Conservation (phyloP, 2,888 invertebrate genomes). For the Iphiclides podalirius region DNA sequence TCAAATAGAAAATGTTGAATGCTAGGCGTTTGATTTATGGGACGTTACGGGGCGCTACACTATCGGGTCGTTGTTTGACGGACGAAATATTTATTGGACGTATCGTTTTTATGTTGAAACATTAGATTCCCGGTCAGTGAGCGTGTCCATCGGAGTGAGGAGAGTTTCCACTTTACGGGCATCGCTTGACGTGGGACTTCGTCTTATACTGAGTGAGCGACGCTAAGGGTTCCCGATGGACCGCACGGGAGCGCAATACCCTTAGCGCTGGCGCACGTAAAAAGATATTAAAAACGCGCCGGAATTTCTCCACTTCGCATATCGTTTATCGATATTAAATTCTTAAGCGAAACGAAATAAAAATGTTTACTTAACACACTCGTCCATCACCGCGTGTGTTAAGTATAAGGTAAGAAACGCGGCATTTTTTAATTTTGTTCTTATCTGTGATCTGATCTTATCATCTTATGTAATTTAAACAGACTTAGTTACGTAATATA, state of each 20-base stretch:
- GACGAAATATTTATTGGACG: conserved; percentile 46
- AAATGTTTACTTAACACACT: too few species aligned
- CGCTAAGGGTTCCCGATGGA: conserved; percentile 2
- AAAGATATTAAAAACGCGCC: conserved; percentile 4
- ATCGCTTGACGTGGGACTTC: conserved; percentile 46
- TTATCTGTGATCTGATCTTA: too few species aligned
- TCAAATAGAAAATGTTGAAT: conserved; percentile 31
- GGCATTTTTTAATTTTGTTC: too few species aligned
- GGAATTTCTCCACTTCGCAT: background rate
- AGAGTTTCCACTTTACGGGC: conserved; percentile 61
- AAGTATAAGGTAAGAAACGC: too few species aligned
- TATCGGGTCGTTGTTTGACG: conserved; percentile 30
- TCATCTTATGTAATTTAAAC: too few species aligned
- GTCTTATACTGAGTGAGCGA: conserved; percentile 32
- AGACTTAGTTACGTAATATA: too few species aligned
- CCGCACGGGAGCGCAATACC: conserved; percentile 6
- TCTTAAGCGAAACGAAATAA: too few species aligned
- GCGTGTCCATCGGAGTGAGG: conserved; percentile 44
- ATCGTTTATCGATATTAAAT: background rate
- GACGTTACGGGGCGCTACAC: conserved; percentile 24
- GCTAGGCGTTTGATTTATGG: conserved; percentile 33
- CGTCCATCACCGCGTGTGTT: too few species aligned
- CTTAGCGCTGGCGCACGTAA: conserved; percentile 1
- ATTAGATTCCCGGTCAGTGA: conserved; percentile 49
- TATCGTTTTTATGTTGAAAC: conserved; percentile 50